Percentiles rank a stretch among this genome's conserved stretches.
Conservation (phyloP, 2,797 vertebrate species). For the Tangara arthus region DNA sequence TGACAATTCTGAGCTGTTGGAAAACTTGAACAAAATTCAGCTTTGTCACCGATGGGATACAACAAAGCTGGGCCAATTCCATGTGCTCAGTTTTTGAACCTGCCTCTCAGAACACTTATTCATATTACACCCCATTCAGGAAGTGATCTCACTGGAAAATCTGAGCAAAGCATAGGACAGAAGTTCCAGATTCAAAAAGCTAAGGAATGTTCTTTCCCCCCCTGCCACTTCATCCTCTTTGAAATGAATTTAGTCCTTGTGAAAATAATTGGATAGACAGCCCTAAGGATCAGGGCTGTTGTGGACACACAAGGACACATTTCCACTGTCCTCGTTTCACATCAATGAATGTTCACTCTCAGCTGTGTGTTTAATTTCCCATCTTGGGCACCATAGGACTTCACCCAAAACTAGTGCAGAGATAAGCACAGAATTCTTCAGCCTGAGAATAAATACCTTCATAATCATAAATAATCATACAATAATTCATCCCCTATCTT, state of each 20-base stretch:
- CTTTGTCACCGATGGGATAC: background rate
- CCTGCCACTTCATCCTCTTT: background rate
- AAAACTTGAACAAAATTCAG: background rate
- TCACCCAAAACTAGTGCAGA: background rate
- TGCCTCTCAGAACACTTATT: constrained; percentile 19
- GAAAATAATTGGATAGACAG: background rate
- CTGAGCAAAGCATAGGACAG: constrained; percentile 35
- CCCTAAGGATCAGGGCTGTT: background rate
- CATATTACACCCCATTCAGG: background rate
- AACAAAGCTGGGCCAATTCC: background rate
- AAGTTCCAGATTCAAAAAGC: constrained; percentile 41
- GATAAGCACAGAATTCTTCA: background rate
- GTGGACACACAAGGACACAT: background rate
- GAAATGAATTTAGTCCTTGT: background rate
- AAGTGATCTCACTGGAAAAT: constrained; percentile 60
- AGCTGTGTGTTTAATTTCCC: background rate
- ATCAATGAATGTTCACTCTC: fast-evolving
- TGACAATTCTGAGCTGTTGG: background rate
- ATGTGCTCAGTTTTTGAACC: background rate
- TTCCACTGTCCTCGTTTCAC: background rate
- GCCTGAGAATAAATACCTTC: background rate
- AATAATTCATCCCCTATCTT: background rate
- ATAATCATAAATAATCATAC: background rate
- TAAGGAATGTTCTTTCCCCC: background rate
- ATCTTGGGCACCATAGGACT: background rate